Evolutionary conservation across 2,113 vertebrate species (phyloP), one percentile per base, ranked within the genome.

Genomic region (Ophthalmolycus amberensis): DNA sequence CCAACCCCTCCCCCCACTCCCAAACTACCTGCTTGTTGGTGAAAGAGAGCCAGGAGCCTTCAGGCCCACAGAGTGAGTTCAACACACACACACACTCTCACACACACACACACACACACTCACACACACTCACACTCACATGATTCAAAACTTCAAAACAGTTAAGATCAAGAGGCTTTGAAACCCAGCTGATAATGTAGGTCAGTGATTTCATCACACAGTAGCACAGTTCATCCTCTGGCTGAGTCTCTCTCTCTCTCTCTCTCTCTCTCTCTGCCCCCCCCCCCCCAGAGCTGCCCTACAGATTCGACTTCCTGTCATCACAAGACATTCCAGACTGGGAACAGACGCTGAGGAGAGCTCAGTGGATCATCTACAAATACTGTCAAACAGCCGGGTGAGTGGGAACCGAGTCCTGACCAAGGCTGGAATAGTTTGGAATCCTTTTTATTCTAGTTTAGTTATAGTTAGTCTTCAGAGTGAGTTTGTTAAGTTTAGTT

Each of bases 11-110:
- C 10, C 98, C 98, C 0, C 96, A 97, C 81, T 99, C 98, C 80
- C 97, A 99, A 91, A 96, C 97, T 11, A 98, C 97, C 82, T 99
- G 98, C 86, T 89, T 99, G 83, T 92, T 99, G 82, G 98, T 99
- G 77, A 97, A 96, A 34, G 97, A 97, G 32, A 97, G 96, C 88
- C 89, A 94, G 48, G 97, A 96, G 58, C 46, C 95, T 29, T 92
- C 96, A 7, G 96, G 96, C 29, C 92, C 93, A 25, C 97, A 97
- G 63, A 98, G 98, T 99, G 95, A 89, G 97, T 96, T 74, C n/a
- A 22, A 58, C 25, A 42, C 71, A 58, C 27, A 59, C 22, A 32
- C 14, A 75, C 75, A 54, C 25, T 27, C 14, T 56, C 69, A 50
- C 42, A 29, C 29, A 73, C 32, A 37, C 40, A 71, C 27, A 59